A percentile compares a stretch with the other conserved stretches of the same genome.
These are phyloP conservation scores for Meriones unguiculatus DNA, from an alignment of 2,113 vertebrate species.

Conservation along the genomic window DNA sequence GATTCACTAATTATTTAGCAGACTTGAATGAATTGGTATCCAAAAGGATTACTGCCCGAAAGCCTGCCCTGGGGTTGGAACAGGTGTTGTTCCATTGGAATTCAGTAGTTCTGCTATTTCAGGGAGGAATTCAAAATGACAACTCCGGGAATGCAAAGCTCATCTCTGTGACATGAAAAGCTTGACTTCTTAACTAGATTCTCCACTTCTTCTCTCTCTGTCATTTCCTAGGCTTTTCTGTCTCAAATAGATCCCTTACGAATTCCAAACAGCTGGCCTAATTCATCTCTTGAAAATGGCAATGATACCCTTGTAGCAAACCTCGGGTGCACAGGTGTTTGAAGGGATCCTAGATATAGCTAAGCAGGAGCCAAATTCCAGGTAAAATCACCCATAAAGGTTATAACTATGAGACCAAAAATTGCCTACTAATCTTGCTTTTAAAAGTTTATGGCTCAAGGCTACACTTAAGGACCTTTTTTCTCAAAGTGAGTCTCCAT, in stretches of 20 bases:
- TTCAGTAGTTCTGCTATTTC: slow-evolving; percentile 53
- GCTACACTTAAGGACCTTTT: slow-evolving; percentile 63
- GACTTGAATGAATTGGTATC: slow-evolving; percentile 49
- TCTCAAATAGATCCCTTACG: slow-evolving; percentile 43
- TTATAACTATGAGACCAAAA: slow-evolving; percentile 46
- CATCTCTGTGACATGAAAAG: slow-evolving; percentile 35
- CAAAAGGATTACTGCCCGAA: slow-evolving; percentile 58
- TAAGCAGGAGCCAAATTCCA: slow-evolving; percentile 65
- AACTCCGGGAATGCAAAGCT: slow-evolving; percentile 55
- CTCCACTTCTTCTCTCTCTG: not conserved
- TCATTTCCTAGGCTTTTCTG: not conserved
- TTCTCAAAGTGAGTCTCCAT: slow-evolving; percentile 68
- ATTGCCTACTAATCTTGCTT: slow-evolving; percentile 59
- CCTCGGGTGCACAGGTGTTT: slow-evolving; percentile 36
- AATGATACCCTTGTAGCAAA: not conserved
- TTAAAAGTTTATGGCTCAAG: slow-evolving; percentile 15
- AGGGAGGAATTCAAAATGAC: slow-evolving; percentile 59
- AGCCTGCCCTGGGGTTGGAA: slow-evolving; percentile 55
- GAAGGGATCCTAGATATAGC: not conserved
- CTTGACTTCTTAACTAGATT: slow-evolving; percentile 51
- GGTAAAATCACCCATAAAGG: slow-evolving; percentile 37
- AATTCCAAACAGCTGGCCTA: slow-evolving; percentile 60
- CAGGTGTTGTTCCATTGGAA: slow-evolving; percentile 70
- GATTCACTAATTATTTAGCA: slow-evolving; percentile 76
- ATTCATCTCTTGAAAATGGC: slow-evolving; percentile 58